A percentile compares a stretch with the other conserved stretches of the same genome.
Evolutionary conservation across 2,888 invertebrate species (phyloP).

Genomic region (Drosophila colorata): DNA sequence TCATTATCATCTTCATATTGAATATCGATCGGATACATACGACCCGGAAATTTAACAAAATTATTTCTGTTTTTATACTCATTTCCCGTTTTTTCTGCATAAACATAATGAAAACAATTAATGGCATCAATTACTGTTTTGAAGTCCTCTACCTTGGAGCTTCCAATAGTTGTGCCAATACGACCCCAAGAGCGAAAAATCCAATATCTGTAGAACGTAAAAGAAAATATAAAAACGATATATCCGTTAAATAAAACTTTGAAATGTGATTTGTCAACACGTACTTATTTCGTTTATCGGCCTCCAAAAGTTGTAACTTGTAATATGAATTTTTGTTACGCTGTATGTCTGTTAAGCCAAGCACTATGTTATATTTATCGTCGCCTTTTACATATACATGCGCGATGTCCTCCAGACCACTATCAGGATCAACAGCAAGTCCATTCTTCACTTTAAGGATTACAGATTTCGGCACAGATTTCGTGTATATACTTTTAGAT

Average conservation of each 20-base stretch:
- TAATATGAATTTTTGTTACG: slow-evolving; percentile 96
- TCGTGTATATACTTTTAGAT: slow-evolving; percentile 88
- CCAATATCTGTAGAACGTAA: slow-evolving; percentile 87
- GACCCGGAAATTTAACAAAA: slow-evolving; percentile 90
- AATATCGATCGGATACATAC: slow-evolving; percentile 91
- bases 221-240: slow-evolving; percentile 13
- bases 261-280: slow-evolving; percentile 37
- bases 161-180: slow-evolving; percentile 97
- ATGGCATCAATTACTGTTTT: slow-evolving; percentile 87
- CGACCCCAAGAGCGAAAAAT: slow-evolving; percentile 98
- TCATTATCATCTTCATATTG: slow-evolving; percentile 90
- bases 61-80: slow-evolving; percentile 88
- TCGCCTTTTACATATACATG: slow-evolving; percentile 90
- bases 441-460: slow-evolving; percentile 92
- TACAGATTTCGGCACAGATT: slow-evolving; percentile 87
- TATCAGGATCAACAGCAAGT: slow-evolving; percentile 96
- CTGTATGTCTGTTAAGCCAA: slow-evolving; percentile 94
- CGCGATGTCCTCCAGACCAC: slow-evolving; percentile 90
- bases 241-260: neutral
- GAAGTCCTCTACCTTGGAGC: slow-evolving; percentile 87
- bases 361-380: slow-evolving; percentile 90
- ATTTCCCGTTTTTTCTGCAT: slow-evolving; percentile 94
- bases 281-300: slow-evolving; percentile 88
- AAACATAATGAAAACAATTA: slow-evolving; percentile 88
- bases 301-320: slow-evolving; percentile 95